Evolutionary conservation across 2,797 vertebrate genomes (phyloP).

Genomic region (Benthosema pterotum): DNA sequence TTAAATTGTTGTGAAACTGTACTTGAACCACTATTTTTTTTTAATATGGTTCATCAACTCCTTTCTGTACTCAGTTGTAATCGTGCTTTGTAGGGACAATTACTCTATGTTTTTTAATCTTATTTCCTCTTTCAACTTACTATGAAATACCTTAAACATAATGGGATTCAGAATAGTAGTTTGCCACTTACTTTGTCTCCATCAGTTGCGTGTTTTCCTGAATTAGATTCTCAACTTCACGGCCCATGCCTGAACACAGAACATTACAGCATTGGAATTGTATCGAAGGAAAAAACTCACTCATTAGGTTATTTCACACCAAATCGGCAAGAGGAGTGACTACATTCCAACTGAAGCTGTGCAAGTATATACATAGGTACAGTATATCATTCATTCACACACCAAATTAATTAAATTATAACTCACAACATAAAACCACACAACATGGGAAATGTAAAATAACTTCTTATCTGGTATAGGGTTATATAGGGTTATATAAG

Average conservation of each 20-base stretch:
- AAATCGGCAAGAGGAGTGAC: constrained; percentile 5
- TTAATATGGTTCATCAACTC: too few species aligned
- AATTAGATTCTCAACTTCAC: constrained; percentile 97
- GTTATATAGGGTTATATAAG: constrained; percentile 32
- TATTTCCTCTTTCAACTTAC: too few species aligned
- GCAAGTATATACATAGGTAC: constrained; percentile 18
- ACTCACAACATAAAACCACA: constrained; percentile 7
- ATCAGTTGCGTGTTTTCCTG: constrained; percentile 96
- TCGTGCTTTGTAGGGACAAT: too few species aligned
- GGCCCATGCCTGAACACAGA: constrained; percentile 91
- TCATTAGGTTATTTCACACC: constrained; percentile 14
- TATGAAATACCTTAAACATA: too few species aligned
- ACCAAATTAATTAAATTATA: too few species aligned
- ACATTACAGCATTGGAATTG: neutral
- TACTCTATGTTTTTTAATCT: too few species aligned
- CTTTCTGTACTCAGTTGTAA: too few species aligned
- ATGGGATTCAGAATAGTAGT: neutral
- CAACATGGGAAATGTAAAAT: constrained; percentile 32
- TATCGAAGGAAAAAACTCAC: neutral
- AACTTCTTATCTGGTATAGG: constrained; percentile 39
- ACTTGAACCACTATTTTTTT: too few species aligned
- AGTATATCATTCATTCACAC: constrained; percentile 5
- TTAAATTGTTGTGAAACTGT: too few species aligned
- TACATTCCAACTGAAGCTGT: constrained; percentile 27
- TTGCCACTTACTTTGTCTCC: constrained; percentile 94